Percentiles rank a stretch among this genome's conserved stretches.
Evolutionary conservation across 1,140 invertebrate species (phyloP).

Genomic region (Drosophila sp.): DNA sequence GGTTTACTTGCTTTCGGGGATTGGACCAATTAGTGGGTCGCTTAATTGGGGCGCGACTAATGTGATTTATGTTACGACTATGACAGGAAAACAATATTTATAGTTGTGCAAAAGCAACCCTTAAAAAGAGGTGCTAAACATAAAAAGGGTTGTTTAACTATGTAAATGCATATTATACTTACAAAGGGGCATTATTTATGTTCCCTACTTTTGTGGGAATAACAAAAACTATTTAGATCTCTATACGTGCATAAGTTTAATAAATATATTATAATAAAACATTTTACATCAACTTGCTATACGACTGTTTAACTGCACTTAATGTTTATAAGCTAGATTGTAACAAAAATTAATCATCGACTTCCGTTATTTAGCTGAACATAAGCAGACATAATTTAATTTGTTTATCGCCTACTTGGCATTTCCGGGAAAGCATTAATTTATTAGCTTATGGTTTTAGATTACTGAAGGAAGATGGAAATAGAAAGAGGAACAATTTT

Average conservation of each 20-base stretch:
- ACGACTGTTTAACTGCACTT: conserved; percentile 1
- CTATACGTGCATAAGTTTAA: not conserved
- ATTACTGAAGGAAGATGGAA: not conserved
- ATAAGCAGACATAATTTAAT: conserved; percentile 16
- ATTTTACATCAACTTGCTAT: too few relatives aligned
- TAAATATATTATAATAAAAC: conserved; percentile 6
- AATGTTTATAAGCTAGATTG: conserved; percentile 8
- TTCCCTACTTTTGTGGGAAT: too few relatives aligned
- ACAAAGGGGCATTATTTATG: too few relatives aligned
- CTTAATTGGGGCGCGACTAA: conserved; percentile 65
- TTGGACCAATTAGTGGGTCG: conserved; percentile 55
- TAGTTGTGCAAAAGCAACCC: conserved; percentile 11
- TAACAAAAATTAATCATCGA: not conserved
- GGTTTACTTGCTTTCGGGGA: conserved; percentile 21
- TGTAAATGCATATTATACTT: not conserved
- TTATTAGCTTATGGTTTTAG: not conserved
- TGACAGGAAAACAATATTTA: conserved; percentile 20
- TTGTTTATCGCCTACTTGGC: conserved; percentile 1
- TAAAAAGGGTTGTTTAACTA: conserved; percentile 14
- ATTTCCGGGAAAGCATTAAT: conserved; percentile 9
- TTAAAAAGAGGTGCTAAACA: not conserved
- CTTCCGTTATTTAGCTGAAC: conserved; percentile 16
- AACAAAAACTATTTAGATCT: too few relatives aligned
- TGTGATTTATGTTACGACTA: conserved; percentile 60
- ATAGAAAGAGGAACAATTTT: not conserved